phyloP scores from a whole-genome alignment of 2,797 vertebrate species.

The Lepus oiostolus region DNA sequence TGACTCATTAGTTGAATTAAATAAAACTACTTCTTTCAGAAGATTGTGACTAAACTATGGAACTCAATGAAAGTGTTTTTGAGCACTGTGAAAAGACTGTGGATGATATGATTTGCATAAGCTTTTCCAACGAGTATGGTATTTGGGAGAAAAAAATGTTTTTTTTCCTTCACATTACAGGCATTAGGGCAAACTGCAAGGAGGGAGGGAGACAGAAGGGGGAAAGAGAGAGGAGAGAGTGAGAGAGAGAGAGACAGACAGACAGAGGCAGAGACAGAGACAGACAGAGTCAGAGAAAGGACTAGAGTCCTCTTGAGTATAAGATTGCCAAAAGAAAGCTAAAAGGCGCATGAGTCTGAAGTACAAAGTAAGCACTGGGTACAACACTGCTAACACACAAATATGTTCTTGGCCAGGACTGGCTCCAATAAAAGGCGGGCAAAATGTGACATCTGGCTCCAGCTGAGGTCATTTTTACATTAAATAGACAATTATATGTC shows the following conservation, averaged over 20 bases:
- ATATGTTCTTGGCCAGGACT: conserved; percentile 37
- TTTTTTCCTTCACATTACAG: background rate
- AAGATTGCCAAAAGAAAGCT: background rate
- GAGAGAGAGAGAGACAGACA: background rate
- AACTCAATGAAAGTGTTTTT: background rate
- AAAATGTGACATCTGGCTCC: background rate
- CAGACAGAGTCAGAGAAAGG: background rate
- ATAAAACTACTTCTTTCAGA: background rate
- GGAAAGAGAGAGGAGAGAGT: background rate
- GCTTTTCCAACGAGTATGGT: background rate
- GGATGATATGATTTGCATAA: background rate
- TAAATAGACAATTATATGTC: background rate
- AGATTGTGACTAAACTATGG: background rate
- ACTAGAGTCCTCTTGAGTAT: background rate
- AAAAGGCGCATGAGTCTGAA: background rate
- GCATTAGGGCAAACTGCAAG: background rate
- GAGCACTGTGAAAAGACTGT: background rate
- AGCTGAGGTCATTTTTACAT: background rate
- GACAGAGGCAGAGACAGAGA: background rate
- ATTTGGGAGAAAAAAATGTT: background rate
- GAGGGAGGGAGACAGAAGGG: too few species aligned
- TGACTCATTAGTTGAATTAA: background rate
- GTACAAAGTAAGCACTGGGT: background rate
- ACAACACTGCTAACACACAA: conserved; percentile 30
- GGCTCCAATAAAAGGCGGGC: background rate